Base-by-base conservation (phyloP, 2,797 vertebrate genomes). In the Cyclopterus lumpus region DNA sequence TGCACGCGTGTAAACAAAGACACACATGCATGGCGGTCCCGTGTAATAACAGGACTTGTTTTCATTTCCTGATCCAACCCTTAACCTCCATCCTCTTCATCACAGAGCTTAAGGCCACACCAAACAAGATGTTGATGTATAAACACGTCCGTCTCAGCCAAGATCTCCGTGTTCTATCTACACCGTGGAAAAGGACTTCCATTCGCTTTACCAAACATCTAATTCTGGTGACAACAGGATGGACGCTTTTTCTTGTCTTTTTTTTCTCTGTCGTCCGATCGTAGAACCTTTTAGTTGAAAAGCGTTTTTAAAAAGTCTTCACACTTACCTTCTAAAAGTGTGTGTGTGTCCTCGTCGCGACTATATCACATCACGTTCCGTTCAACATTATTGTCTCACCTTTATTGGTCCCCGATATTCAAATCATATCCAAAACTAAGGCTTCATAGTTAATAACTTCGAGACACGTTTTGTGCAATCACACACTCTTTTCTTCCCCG, bases 111-210 rank as follows among this genome's bases (percentile, higher is more conserved):
- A 28, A 64, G 67, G 51, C 48, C 20, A 18, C 61, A 77, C 16
- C 30, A 72, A 51, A 53, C 24, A 20, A 61, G 6, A 30, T 55
- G 48, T 42, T n/a, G 48, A 67, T 59, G 49, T 46, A 12, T 40
- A 65, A 66, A 72, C 71, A 51, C 62, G 20, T 42, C 32, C 18
- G 22, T 73, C 71, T 60, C 9, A 20, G 32, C 24, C 32, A 42
- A 24, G 24, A 57, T 64, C 14, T 26, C 62, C 67, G 28, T 49
- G 11, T 63, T 58, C 22, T 34, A 53, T 67, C 30, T 24, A 57
- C 22, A 64, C 38, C 20, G 10, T 22, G 38, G 64, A 42, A 42
- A 34, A 46, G 68, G 72, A 26, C 8, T 0, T 42, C 34, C 5
- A 53, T 40, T 18, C 22, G 24, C 15, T 55, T 61, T 4, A 59